A percentile compares a stretch with the other conserved stretches of the same genome.
Evolutionary conservation across 2,113 vertebrate genomes (phyloP).

Genomic region (Tetrao urogallus): DNA sequence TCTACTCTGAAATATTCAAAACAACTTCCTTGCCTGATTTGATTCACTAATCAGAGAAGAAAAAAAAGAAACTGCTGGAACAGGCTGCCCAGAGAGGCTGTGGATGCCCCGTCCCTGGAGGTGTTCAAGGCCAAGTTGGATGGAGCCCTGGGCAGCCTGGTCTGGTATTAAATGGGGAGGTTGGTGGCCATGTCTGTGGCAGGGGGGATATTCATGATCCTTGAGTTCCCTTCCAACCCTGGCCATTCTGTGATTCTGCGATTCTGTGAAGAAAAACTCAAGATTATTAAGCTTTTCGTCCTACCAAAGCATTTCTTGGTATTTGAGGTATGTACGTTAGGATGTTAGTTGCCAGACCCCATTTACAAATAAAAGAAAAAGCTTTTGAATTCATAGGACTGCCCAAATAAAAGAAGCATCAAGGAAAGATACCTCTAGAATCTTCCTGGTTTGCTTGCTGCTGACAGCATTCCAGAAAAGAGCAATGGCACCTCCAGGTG

Average conservation of each 20-base stretch:
- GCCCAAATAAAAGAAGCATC: neutral
- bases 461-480: neutral
- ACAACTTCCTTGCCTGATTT: neutral
- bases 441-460: neutral
- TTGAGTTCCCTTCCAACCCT: too few relatives aligned
- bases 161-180: too few relatives aligned
- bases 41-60: neutral
- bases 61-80: too few relatives aligned
- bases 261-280: too few relatives aligned
- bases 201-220: too few relatives aligned
- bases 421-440: neutral
- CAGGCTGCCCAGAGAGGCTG: too few relatives aligned
- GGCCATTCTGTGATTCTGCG: too few relatives aligned
- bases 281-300: neutral
- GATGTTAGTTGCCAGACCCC: neutral
- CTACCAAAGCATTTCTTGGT: neutral
- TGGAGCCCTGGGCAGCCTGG: too few relatives aligned
- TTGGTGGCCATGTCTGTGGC: too few relatives aligned
- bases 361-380: neutral
- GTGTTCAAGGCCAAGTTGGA: too few relatives aligned
- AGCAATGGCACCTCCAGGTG: neutral
- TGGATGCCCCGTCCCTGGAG: too few relatives aligned
- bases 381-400: neutral
- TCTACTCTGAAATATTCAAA: neutral
- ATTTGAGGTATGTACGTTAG: neutral